A percentile compares a stretch with the other conserved stretches of the same genome.
These are phyloP conservation scores for Pseudochirops cupreus DNA, from an alignment of 2,797 vertebrate genomes.

Conservation along the genomic window DNA sequence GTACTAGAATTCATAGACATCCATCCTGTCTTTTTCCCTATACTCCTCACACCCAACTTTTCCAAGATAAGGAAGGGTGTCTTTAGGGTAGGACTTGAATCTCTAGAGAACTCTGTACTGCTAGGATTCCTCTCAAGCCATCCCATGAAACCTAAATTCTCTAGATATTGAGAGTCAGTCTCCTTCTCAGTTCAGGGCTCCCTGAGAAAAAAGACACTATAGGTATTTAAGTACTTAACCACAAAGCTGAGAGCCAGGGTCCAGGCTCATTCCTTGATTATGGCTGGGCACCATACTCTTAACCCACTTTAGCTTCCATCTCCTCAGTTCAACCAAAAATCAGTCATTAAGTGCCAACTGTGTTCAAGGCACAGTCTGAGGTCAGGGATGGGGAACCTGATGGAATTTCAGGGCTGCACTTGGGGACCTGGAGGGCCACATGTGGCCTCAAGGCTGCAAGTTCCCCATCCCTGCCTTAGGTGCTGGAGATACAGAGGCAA, in stretches of 20 bases:
- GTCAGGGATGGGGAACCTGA: too few species aligned
- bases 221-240: not conserved
- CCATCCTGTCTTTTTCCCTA: not conserved
- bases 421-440: too few species aligned
- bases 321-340: not conserved
- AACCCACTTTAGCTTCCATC: not conserved
- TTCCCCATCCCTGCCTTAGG: too few species aligned
- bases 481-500: not conserved
- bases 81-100: not conserved
- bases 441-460: too few species aligned
- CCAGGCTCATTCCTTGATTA: not conserved
- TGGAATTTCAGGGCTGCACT: too few species aligned
- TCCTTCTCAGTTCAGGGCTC: not conserved
- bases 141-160: not conserved
- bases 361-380: not conserved
- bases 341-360: not conserved
- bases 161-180: not conserved
- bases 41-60: not conserved
- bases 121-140: slow-evolving; percentile 24
- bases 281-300: not conserved
- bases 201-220: not conserved
- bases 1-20: not conserved
- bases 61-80: not conserved
- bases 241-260: not conserved
- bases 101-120: not conserved